A percentile compares a stretch with the other conserved stretches of the same genome.
Evolutionary conservation across 2,113 vertebrate genomes (phyloP).

Genomic region (Balaeniceps rex): DNA sequence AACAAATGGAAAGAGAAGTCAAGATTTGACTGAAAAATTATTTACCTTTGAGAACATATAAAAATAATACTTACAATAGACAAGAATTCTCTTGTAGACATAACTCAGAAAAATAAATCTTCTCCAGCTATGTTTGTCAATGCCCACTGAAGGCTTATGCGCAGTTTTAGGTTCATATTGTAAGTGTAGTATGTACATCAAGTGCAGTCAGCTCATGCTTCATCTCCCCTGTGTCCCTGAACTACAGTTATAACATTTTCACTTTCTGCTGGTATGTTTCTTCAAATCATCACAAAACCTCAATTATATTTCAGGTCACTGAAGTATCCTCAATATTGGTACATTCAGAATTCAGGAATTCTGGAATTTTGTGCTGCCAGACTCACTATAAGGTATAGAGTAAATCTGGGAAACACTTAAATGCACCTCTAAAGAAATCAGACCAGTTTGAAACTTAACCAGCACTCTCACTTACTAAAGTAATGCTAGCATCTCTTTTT

Average conservation of each 20-base stretch:
- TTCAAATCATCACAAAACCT: neutral
- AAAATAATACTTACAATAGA: neutral
- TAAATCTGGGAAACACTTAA: neutral
- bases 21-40: neutral
- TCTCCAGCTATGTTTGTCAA: neutral
- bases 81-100: neutral
- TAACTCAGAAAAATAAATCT: neutral
- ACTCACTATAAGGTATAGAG: neutral
- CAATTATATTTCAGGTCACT: neutral
- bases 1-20: neutral
- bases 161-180: accelerated
- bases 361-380: neutral
- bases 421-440: neutral
- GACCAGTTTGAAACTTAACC: neutral
- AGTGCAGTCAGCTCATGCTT: neutral
- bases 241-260: neutral
- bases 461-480: neutral
- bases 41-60: neutral
- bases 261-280: neutral
- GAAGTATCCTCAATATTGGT: neutral
- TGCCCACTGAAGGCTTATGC: neutral
- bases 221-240: neutral
- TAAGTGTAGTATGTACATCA: neutral
- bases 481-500: neutral
- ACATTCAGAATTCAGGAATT: neutral